Base-by-base conservation (phyloP, 2,113 vertebrate genomes). In the Pterocles gutturalis region DNA sequence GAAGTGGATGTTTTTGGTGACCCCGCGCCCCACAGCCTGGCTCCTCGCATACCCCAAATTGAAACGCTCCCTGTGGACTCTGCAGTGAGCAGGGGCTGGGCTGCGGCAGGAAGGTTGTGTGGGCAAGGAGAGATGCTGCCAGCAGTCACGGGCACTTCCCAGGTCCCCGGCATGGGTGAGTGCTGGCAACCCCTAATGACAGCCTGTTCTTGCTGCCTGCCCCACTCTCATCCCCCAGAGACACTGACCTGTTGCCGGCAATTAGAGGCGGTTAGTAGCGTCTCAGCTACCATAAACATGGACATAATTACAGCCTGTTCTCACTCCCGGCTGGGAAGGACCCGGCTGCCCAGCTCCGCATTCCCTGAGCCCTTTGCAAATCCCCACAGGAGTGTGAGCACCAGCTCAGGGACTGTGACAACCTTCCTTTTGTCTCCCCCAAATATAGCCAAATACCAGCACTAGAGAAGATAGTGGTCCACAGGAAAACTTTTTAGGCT, bases 191-290 rank as follows among this genome's bases (percentile, higher is more conserved):
- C 49, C 53, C 41, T 22, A n/a, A 77, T 17, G 69, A 57, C 88
- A 83, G 90, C 58, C 46, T 26, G 71, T 20, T 36, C 79, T 17
- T n/a, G 2, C 77, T 20, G 43, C 65, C 48, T 14, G 81, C 92
- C 83, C 70, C 2, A 7, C 60, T 92, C 66, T n/a, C 21, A 2
- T 36, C 43, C 92, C 82, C 25, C 72, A 33, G 79, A 70, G 71
- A 80, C 87, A 83, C 41, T 17, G 58, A 83, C 86, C 89, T 54
- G 86, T 24, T 89, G 94, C 86, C 43, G 33, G 86, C 94, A 93
- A 96, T 96, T 92, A 88, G 60, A 51, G 81, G 77, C 5, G 46
- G 92, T 76, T 83, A 61, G 95, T 79, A 92, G 62, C 71, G 76
- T 49, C 69, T 29, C 3, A 19, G 71, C 86, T 64, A 6, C 90